phyloP scores from a whole-genome alignment of 1,140 invertebrate genomes.

The Neodiprion virginianus region DNA sequence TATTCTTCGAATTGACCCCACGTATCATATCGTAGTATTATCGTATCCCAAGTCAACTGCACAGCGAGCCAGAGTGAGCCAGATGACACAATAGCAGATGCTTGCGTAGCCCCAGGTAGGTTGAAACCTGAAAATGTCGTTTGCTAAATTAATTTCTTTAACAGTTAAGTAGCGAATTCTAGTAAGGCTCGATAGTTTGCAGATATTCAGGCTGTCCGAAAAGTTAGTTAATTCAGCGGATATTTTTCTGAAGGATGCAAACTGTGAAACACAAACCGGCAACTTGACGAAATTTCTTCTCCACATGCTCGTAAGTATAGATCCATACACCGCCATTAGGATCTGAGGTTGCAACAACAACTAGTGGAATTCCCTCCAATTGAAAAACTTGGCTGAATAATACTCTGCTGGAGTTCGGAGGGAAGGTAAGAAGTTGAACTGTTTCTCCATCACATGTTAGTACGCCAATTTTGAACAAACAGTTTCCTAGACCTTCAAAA shows the following conservation, averaged over 20 bases:
- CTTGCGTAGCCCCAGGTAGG: constrained; percentile 33
- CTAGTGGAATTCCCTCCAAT: background rate
- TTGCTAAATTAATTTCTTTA: constrained; percentile 7
- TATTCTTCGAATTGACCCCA: constrained; percentile 37
- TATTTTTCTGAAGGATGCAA: constrained; percentile 13
- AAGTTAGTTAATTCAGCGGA: constrained; percentile 26
- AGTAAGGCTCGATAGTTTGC: constrained; percentile 25
- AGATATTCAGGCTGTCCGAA: constrained; percentile 15
- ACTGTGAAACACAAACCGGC: constrained; percentile 28
- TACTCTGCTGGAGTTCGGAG: background rate
- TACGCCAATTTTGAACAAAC: background rate
- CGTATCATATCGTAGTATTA: constrained; percentile 39
- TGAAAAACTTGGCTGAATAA: background rate
- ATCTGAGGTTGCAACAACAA: background rate
- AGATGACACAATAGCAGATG: background rate
- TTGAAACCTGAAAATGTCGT: constrained; percentile 31
- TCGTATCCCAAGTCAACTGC: constrained; percentile 27
- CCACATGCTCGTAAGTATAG: constrained; percentile 17
- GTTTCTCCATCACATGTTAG: background rate
- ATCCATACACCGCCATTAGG: constrained; percentile 27
- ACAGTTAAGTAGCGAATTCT: constrained; percentile 18
- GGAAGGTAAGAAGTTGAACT: background rate
- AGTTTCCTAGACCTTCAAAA: constrained; percentile 16
- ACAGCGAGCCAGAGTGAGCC: constrained; percentile 40
- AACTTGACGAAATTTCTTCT: constrained; percentile 18